phyloP scores from a whole-genome alignment of 2,797 vertebrate species.

The Gallinago solitaria region DNA sequence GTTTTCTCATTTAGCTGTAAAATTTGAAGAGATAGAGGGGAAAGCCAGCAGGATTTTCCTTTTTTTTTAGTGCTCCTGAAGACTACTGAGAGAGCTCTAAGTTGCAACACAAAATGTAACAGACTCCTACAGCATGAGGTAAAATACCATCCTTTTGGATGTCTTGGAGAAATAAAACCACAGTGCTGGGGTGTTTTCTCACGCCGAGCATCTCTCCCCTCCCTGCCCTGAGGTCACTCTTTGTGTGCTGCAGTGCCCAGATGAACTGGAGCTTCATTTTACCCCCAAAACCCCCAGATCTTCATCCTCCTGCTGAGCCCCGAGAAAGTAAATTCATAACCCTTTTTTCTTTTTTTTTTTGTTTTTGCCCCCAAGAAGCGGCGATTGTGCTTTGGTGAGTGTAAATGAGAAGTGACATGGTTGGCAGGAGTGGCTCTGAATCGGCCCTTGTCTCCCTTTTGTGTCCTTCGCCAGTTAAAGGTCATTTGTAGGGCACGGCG shows the following conservation, averaged over 20 bases:
- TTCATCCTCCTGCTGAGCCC: neutral
- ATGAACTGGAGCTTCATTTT: neutral
- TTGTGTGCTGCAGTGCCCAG: neutral
- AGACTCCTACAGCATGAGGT: neutral
- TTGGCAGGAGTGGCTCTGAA: neutral
- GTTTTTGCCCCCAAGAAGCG: neutral
- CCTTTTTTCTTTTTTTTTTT: neutral
- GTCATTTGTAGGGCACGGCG: conserved; percentile 35
- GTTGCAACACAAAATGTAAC: neutral
- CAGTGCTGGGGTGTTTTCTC: neutral
- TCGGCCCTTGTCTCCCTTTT: conserved; percentile 28
- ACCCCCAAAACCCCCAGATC: rapidly evolving
- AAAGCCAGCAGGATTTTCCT: neutral
- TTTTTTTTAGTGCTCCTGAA: neutral
- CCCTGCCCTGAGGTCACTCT: neutral
- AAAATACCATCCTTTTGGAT: neutral
- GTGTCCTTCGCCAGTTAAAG: conserved; percentile 41
- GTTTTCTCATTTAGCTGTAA: neutral
- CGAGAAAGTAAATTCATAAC: neutral
- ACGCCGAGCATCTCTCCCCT: neutral
- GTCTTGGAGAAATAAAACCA: neutral
- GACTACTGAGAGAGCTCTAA: neutral
- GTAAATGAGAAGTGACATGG: conserved; percentile 41
- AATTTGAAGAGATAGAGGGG: neutral
- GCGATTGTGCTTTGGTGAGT: neutral